These are phyloP conservation scores for Hypercompe scribonia DNA, from an alignment of 2,888 invertebrate genomes.

Conservation along the genomic window DNA sequence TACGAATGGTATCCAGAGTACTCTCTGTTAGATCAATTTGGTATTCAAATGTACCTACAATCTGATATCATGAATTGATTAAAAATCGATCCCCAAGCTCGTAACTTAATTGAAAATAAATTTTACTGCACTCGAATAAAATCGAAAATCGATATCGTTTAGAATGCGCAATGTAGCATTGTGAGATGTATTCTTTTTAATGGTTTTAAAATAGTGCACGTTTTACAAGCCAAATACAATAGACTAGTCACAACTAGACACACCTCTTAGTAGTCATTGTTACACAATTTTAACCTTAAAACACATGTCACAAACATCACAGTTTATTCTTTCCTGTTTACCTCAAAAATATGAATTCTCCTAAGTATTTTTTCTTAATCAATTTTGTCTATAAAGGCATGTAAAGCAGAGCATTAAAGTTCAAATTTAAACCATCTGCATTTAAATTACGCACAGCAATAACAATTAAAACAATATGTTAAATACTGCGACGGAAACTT, in stretches of 20 bases:
- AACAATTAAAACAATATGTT: slow-evolving; percentile 21
- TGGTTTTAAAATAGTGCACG: neutral
- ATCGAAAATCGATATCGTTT: neutral
- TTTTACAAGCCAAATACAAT: too few species aligned
- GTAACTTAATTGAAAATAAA: neutral
- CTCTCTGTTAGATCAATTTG: neutral
- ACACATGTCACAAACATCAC: too few species aligned
- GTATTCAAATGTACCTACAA: neutral
- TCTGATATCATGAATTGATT: neutral
- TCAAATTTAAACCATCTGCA: neutral
- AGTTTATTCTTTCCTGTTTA: neutral
- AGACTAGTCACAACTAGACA: too few species aligned
- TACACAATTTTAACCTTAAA: neutral
- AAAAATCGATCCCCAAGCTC: neutral
- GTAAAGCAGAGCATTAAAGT: neutral
- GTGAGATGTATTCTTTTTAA: neutral
- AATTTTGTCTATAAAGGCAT: neutral
- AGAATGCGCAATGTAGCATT: neutral
- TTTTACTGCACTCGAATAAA: neutral
- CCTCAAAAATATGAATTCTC: neutral
- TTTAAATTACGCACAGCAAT: slow-evolving; percentile 4
- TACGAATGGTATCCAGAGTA: neutral
- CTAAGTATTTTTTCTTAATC: neutral
- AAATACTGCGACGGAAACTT: slow-evolving; percentile 11
- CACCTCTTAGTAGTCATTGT: neutral